These are phyloP conservation scores for Parotia lawesii DNA, from an alignment of 2,113 vertebrate species.

Conservation along the genomic window DNA sequence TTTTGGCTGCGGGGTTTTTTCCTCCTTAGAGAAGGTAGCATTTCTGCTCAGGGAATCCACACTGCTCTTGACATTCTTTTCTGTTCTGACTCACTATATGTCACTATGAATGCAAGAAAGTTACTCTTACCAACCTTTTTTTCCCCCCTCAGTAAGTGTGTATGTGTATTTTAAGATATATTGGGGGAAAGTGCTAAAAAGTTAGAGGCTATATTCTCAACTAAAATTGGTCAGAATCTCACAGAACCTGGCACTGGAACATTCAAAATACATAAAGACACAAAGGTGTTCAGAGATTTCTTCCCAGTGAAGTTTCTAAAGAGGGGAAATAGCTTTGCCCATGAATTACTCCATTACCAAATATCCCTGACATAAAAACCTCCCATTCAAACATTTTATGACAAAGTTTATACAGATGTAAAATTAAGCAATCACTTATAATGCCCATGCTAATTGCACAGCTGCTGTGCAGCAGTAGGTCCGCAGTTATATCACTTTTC, in stretches of 20 bases:
- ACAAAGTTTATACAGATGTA: background rate
- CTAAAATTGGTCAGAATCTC: background rate
- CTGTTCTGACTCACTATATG: background rate
- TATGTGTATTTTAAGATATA: background rate
- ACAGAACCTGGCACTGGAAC: background rate
- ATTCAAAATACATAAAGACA: background rate
- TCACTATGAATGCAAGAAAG: background rate
- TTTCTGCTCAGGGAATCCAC: background rate
- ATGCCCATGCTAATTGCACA: background rate
- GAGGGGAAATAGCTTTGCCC: background rate
- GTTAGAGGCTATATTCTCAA: background rate
- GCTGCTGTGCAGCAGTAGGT: background rate
- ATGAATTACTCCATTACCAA: background rate
- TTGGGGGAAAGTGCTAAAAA: background rate
- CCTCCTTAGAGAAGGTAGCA: background rate
- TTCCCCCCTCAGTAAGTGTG: fast-evolving
- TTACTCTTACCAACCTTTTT: background rate
- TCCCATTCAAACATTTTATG: background rate
- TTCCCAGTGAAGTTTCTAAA: background rate
- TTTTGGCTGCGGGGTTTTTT: background rate
- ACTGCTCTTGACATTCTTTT: background rate
- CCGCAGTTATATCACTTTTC: background rate
- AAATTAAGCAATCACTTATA: background rate
- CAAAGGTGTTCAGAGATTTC: background rate
- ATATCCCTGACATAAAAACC: background rate